A percentile compares a stretch with the other conserved stretches of the same genome.
These are phyloP conservation scores for Lutjanus argentimaculatus DNA, from an alignment of 2,797 vertebrate species.

Conservation along the genomic window DNA sequence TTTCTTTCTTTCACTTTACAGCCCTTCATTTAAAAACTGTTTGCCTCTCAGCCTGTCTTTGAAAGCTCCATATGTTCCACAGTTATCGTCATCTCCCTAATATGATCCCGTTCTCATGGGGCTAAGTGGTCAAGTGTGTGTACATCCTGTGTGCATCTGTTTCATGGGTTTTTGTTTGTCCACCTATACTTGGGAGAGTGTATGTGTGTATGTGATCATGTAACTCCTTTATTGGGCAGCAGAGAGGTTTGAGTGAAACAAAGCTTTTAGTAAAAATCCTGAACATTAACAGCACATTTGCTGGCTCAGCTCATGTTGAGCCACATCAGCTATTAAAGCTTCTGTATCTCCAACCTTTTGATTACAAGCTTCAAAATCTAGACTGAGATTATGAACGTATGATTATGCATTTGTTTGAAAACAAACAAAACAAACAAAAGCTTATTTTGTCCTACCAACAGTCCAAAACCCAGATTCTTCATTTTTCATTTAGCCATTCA, in stretches of 20 bases:
- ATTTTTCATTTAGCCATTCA: not conserved
- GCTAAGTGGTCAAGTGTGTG: conserved; percentile 73
- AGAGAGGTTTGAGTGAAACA: conserved; percentile 77
- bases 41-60: conserved; percentile 53
- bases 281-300: conserved; percentile 80
- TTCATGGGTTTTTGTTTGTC: conserved; percentile 43
- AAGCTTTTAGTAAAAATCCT: conserved; percentile 88
- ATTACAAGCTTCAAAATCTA: conserved; percentile 35
- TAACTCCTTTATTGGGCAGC: conserved; percentile 56
- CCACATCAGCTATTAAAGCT: conserved; percentile 61
- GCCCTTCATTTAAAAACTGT: conserved; percentile 60
- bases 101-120: conserved; percentile 43
- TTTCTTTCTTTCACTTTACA: conserved; percentile 28
- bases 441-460: too few species aligned
- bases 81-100: conserved; percentile 51
- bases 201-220: conserved; percentile 30
- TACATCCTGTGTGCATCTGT: conserved; percentile 52
- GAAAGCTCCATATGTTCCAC: conserved; percentile 57
- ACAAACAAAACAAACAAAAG: conserved; percentile 1
- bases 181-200: conserved; percentile 39
- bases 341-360: conserved; percentile 38
- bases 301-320: conserved; percentile 79
- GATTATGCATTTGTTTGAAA: conserved; percentile 26
- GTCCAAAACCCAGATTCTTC: too few species aligned
- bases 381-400: conserved; percentile 11